phyloP scores from a whole-genome alignment of 2,888 invertebrate genomes.

The Epistrophe eligans region DNA sequence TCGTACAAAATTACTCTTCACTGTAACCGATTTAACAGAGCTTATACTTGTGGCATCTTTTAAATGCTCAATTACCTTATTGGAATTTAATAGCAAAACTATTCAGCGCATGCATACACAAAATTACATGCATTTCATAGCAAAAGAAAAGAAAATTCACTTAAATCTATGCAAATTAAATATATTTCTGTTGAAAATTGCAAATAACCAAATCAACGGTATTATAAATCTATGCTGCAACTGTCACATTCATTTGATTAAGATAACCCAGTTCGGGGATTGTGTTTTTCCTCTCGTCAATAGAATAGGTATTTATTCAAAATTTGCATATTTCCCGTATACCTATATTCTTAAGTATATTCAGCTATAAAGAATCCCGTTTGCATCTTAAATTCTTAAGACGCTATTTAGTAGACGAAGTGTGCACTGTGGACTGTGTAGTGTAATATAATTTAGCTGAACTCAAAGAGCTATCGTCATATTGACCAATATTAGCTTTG shows the following conservation, averaged over 20 bases:
- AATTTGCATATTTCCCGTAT: constrained; percentile 58
- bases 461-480: constrained; percentile 39
- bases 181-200: constrained; percentile 27
- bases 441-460: background rate
- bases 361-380: constrained; percentile 42
- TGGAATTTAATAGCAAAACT: background rate
- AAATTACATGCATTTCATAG: background rate
- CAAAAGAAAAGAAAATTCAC: constrained; percentile 8
- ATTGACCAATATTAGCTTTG: constrained; percentile 66
- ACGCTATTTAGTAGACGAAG: constrained; percentile 23
- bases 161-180: constrained; percentile 36
- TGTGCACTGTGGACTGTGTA: background rate
- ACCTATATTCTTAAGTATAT: constrained; percentile 19
- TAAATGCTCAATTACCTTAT: background rate
- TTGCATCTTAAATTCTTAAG: constrained; percentile 47
- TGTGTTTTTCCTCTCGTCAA: constrained; percentile 44
- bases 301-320: constrained; percentile 37
- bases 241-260: constrained; percentile 60
- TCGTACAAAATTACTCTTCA: background rate
- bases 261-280: constrained; percentile 64
- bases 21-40: background rate
- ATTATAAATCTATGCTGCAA: constrained; percentile 45
- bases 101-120: background rate
- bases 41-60: background rate
- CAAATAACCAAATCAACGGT: constrained; percentile 42